Percentiles rank a stretch among this genome's conserved stretches.
These are phyloP conservation scores for Lagorchestes hirsutus DNA, from an alignment of 2,797 vertebrate genomes.

Conservation along the genomic window DNA sequence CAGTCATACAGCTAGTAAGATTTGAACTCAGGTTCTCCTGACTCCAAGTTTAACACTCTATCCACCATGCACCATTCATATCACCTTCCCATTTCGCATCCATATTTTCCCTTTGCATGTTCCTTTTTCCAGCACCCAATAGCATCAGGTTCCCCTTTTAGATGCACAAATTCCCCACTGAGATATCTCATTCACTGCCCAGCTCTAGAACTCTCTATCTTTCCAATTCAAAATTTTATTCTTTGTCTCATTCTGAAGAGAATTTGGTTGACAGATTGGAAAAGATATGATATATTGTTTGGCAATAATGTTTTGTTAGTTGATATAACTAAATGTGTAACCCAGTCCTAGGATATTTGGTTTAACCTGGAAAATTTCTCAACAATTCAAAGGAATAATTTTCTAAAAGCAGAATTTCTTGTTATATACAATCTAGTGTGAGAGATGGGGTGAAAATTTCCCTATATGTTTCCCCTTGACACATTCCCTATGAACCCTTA, in stretches of 20 bases:
- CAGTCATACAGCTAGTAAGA: neutral
- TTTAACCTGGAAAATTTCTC: neutral
- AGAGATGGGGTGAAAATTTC: neutral
- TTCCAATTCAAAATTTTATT: neutral
- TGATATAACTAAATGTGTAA: neutral
- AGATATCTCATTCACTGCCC: neutral
- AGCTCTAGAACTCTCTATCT: neutral
- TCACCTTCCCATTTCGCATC: neutral
- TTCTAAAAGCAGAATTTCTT: neutral
- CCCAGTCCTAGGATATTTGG: neutral
- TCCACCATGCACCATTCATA: neutral
- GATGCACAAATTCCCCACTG: neutral
- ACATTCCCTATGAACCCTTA: neutral
- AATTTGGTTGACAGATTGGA: neutral
- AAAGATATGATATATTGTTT: neutral
- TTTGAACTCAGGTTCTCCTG: neutral
- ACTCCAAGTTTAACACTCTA: neutral
- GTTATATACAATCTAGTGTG: neutral
- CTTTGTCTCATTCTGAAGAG: neutral
- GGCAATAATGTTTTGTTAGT: neutral
- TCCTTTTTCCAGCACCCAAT: neutral
- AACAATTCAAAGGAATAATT: neutral
- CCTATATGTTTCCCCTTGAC: neutral
- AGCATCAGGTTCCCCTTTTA: neutral
- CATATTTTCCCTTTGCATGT: neutral